Conservation (phyloP, 1,140 invertebrate genomes). For the Leptestheria dahalacensis region DNA sequence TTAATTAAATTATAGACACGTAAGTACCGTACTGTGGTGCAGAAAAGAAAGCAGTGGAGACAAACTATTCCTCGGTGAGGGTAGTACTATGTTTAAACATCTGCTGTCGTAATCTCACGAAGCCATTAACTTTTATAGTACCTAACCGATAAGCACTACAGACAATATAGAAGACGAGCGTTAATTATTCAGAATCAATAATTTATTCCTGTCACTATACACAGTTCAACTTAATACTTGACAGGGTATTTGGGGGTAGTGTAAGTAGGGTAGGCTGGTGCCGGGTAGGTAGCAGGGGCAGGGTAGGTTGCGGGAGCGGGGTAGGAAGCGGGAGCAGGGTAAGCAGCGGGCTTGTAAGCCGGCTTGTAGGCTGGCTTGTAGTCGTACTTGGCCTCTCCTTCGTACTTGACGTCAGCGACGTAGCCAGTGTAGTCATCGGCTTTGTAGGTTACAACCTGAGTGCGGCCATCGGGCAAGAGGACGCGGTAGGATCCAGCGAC, state of each 20-base stretch:
- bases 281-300: not conserved
- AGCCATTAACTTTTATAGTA: too few species aligned
- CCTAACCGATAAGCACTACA: too few species aligned
- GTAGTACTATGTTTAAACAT: too few species aligned
- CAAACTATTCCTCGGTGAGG: too few species aligned
- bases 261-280: not conserved
- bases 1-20: too few species aligned
- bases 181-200: too few species aligned
- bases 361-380: constrained; percentile 16
- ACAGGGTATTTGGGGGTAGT: not conserved
- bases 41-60: too few species aligned
- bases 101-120: too few species aligned
- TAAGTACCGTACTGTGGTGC: too few species aligned
- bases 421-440: constrained; percentile 20
- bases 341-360: constrained; percentile 12
- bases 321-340: constrained; percentile 10
- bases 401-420: constrained; percentile 21
- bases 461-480: constrained; percentile 52
- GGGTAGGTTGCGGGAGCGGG: constrained; percentile 7
- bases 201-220: not conserved
- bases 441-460: constrained; percentile 17
- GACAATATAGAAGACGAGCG: too few species aligned
- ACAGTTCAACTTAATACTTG: not conserved
- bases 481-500: constrained; percentile 57
- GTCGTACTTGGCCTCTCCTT: constrained; percentile 18